Evolutionary conservation across 1,140 invertebrate genomes (phyloP), one percentile per base, ranked within the genome.

Genomic region (Thaumatotibia leucotreta): DNA sequence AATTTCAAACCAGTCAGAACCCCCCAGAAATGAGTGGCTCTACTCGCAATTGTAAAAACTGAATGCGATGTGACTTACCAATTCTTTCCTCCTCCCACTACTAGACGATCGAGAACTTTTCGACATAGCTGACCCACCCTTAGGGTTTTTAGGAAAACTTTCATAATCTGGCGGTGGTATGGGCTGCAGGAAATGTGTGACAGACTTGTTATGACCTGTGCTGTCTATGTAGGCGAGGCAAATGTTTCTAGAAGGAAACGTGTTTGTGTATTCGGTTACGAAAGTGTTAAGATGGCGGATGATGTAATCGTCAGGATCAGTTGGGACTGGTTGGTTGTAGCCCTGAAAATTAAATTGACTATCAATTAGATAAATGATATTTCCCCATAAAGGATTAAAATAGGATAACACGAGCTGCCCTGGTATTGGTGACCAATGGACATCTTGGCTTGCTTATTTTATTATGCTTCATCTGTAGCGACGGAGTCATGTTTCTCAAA

Each of bases 141-240:
- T 86, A 0, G 80, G 76, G 65, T 87, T 80, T 73, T 75, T 80
- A 10, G 83, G 80, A 61, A 82, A 80, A 50, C 62, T 80, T 32
- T 83, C 80, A 24, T 66, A 68, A 63, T 79, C 74, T 0, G 86
- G 88, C 11, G 80, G 54, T 10, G 79, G 75, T 17, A 89, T 79
- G 6, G 83, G 73, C 65, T 88, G 82, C 1, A 91, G 58, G 63
- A 86, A 89, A 62, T 89, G 83, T 0, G 84, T 84, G 22, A 86
- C 73, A 63, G 81, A 88, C 75, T 76, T 88, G 58, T 88, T 87
- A 29, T 54, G 76, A 22, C 83, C 84, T 9, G 71, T 69, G 68
- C 81, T 88, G 63, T 87, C 82, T 65, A 89, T 84, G n/a, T 80
- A 86, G 1, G 84, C 83, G 27, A 91, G 62, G 31, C 71, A 77